Percentiles rank a stretch among this genome's conserved stretches.
Evolutionary conservation across 2,113 vertebrate species (phyloP).

Genomic region (Megalops atlanticus): DNA sequence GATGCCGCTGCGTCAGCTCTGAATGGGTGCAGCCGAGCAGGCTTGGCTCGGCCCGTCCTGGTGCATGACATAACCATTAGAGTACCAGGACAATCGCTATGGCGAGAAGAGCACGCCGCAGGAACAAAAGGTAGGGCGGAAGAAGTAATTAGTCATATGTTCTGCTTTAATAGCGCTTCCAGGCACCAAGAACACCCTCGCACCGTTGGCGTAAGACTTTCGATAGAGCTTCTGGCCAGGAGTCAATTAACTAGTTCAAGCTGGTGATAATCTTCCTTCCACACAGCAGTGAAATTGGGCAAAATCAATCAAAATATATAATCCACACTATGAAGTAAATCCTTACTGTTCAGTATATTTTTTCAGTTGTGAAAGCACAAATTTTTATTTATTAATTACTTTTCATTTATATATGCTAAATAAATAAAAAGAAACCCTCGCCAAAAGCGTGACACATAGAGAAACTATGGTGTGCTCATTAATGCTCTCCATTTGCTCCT

Average conservation of each 20-base stretch:
- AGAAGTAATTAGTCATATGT: slow-evolving; percentile 55
- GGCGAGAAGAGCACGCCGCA: slow-evolving; percentile 23
- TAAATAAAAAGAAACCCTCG: too few species aligned
- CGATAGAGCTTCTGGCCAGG: neutral
- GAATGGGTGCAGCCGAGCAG: slow-evolving; percentile 54
- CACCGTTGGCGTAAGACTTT: neutral
- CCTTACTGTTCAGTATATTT: too few species aligned
- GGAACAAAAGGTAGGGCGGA: slow-evolving; percentile 30
- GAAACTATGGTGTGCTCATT: too few species aligned
- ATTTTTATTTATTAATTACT: too few species aligned
- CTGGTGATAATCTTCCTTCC: neutral
- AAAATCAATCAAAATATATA: neutral
- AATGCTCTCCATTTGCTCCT: too few species aligned
- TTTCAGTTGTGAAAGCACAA: too few species aligned
- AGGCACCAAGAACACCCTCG: neutral
- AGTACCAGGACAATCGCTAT: neutral
- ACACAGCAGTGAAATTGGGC: neutral
- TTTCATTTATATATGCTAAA: too few species aligned
- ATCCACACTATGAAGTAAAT: too few species aligned
- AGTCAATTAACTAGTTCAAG: neutral
- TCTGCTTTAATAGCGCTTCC: neutral
- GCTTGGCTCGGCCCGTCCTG: slow-evolving; percentile 27
- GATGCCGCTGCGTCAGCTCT: slow-evolving; percentile 50
- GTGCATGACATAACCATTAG: slow-evolving; percentile 21
- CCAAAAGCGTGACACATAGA: too few species aligned